phyloP scores from a whole-genome alignment of 2,113 vertebrate genomes.

The Corythaeola cristata region DNA sequence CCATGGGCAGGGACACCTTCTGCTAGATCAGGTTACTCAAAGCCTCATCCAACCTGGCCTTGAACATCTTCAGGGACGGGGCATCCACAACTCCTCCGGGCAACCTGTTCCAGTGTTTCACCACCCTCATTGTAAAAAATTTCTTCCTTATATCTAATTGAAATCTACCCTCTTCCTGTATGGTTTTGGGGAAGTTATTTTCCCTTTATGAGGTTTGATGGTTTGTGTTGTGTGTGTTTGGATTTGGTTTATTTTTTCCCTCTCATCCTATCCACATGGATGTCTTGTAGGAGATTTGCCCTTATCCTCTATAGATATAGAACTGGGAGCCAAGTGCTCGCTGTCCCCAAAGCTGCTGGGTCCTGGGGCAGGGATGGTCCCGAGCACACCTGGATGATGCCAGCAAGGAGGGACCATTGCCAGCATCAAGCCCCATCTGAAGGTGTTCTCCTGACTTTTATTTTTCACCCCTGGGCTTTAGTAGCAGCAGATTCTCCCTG shows the following conservation, averaged over 20 bases:
- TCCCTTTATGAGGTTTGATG: neutral
- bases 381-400: fast-evolving
- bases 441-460: neutral
- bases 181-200: neutral
- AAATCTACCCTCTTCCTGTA: no score
- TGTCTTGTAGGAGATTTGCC: neutral
- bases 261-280: fast-evolving
- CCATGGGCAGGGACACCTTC: no score
- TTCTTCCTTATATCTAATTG: no score
- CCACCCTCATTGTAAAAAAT: no score
- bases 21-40: no score
- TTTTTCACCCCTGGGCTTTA: neutral
- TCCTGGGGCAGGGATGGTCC: neutral
- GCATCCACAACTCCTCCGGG: no score
- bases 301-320: neutral
- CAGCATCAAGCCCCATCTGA: neutral
- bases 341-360: neutral
- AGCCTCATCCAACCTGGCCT: no score
- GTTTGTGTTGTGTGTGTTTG: neutral
- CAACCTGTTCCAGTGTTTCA: no score
- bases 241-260: neutral
- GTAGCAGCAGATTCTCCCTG: neutral
- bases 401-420: neutral
- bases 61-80: no score
- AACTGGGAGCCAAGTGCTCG: fast-evolving